These are phyloP conservation scores for Albula goreensis DNA, from an alignment of 2,113 vertebrate species.

Conservation along the genomic window DNA sequence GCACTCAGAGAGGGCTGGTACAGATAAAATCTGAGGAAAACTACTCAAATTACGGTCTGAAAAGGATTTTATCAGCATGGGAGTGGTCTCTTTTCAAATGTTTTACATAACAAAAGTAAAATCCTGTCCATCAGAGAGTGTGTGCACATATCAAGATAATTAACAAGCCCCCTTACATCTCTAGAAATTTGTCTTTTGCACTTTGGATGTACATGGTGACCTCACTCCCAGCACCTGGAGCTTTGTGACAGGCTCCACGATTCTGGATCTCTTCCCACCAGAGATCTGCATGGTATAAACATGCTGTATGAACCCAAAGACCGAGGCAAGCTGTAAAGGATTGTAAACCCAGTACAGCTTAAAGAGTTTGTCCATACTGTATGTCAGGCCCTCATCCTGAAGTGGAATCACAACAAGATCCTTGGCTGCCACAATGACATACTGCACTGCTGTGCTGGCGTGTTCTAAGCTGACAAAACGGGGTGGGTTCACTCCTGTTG, in stretches of 20 bases:
- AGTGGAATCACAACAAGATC: slow-evolving; percentile 30
- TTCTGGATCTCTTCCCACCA: slow-evolving; percentile 28
- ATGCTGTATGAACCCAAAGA: slow-evolving; percentile 15
- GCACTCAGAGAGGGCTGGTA: too few species aligned
- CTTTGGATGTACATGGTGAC: slow-evolving; percentile 24
- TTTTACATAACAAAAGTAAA: slow-evolving; percentile 28
- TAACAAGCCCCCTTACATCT: slow-evolving; percentile 13
- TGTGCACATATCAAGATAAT: slow-evolving; percentile 13
- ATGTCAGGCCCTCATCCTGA: slow-evolving; percentile 25
- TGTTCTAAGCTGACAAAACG: slow-evolving; percentile 25
- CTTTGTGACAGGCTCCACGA: slow-evolving; percentile 29
- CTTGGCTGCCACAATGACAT: slow-evolving; percentile 29
- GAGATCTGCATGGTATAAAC: slow-evolving; percentile 30
- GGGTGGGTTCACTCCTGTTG: slow-evolving; percentile 21
- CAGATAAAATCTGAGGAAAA: background rate
- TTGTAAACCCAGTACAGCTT: slow-evolving; percentile 34
- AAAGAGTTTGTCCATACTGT: slow-evolving; percentile 31
- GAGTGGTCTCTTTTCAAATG: slow-evolving; percentile 27
- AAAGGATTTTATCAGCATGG: background rate
- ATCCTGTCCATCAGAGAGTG: slow-evolving; percentile 27
- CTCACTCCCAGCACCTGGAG: slow-evolving; percentile 11
- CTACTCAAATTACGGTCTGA: background rate
- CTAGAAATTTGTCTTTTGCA: slow-evolving; percentile 10
- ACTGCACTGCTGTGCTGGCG: slow-evolving; percentile 19
- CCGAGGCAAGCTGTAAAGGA: slow-evolving; percentile 19